phyloP scores from a whole-genome alignment of 2,113 vertebrate species.

The Aplodontia rufa region DNA sequence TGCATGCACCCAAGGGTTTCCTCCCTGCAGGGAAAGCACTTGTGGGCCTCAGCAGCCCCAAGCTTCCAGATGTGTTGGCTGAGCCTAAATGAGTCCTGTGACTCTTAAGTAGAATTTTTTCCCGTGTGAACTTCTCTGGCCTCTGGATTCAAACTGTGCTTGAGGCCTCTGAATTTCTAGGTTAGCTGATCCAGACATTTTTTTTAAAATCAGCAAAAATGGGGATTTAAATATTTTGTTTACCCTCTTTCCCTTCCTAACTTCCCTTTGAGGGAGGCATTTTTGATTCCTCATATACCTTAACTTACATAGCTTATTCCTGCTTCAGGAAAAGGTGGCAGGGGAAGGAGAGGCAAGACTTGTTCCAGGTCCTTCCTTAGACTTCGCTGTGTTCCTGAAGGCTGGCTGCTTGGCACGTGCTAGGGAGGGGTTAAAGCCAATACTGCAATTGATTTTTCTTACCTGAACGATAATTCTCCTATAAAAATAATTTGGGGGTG shows the following conservation, averaged over 20 bases:
- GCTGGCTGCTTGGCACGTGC: slow-evolving; percentile 49
- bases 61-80: background rate
- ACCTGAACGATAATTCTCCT: slow-evolving; percentile 69
- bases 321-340: background rate
- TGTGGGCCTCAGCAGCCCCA: background rate
- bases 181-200: background rate
- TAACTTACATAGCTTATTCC: background rate
- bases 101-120: background rate
- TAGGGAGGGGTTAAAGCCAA: slow-evolving; percentile 60
- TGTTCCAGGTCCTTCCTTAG: background rate
- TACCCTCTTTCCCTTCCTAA: background rate
- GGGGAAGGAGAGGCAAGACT: accelerated
- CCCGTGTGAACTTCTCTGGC: background rate
- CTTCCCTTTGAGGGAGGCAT: background rate
- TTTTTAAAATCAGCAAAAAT: slow-evolving; percentile 6
- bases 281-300: background rate
- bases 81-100: background rate
- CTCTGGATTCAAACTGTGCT: background rate
- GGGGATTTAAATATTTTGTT: background rate
- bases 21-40: background rate
- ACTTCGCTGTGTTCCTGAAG: background rate
- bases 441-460: slow-evolving; percentile 61
- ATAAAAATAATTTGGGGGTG: slow-evolving; percentile 54
- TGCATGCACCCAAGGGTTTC: accelerated
- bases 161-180: background rate